phyloP scores from a whole-genome alignment of 2,888 invertebrate species.

The Caenorhabditis japonica region DNA sequence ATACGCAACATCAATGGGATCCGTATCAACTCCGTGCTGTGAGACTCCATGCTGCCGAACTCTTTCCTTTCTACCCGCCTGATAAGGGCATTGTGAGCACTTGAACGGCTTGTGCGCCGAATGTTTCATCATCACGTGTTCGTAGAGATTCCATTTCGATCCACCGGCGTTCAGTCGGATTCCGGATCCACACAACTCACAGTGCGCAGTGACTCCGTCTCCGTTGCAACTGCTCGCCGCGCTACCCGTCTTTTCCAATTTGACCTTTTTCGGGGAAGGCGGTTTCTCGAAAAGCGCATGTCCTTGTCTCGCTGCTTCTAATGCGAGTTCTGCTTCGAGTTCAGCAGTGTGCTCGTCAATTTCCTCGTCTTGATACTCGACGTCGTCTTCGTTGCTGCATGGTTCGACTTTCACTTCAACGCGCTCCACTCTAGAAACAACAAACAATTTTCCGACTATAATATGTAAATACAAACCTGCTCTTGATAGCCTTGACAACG shows the following conservation, averaged over 20 bases:
- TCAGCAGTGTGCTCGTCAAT: conserved; percentile 24
- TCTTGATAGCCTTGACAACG: background rate
- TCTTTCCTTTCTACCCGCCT: conserved; percentile 47
- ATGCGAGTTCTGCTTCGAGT: conserved; percentile 18
- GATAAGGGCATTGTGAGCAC: conserved; percentile 47
- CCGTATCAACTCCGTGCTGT: conserved; percentile 33
- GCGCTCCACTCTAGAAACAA: conserved; percentile 2
- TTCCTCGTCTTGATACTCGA: conserved; percentile 24
- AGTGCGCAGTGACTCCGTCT: conserved; percentile 14
- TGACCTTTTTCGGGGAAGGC: conserved; percentile 11
- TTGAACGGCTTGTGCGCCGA: conserved; percentile 50
- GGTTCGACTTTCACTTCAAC: conserved; percentile 41
- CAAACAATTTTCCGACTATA: background rate
- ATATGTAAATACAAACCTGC: conserved; percentile 1
- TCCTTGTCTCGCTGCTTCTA: conserved; percentile 10
- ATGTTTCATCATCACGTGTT: conserved; percentile 57
- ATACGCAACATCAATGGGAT: conserved; percentile 50
- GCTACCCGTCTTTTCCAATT: background rate
- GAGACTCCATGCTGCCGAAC: conserved; percentile 47
- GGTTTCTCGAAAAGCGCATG: conserved; percentile 16
- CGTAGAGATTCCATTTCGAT: conserved; percentile 59
- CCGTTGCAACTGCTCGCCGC: background rate
- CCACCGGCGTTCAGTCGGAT: conserved; percentile 51
- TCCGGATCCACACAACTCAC: conserved; percentile 33
- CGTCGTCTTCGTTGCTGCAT: conserved; percentile 23